phyloP scores from a whole-genome alignment of 2,113 vertebrate genomes.

The Chamaetylas fuelleborni region DNA sequence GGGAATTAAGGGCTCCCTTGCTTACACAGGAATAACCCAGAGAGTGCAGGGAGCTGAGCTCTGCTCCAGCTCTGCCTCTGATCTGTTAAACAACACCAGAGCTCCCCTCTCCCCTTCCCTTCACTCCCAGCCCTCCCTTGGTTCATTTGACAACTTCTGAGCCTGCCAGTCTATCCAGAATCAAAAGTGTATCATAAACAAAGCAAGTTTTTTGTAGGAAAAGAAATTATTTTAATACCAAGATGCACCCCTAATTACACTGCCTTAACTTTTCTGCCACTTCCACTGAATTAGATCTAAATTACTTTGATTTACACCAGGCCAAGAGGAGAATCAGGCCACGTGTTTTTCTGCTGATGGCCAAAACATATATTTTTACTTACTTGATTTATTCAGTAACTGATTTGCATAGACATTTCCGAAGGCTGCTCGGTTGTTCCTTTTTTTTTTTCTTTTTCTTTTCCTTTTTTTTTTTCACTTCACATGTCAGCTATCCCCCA shows the following conservation, averaged over 20 bases:
- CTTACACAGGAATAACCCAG: not conserved
- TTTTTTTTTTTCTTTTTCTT: too few species aligned
- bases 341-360: not conserved
- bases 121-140: not conserved
- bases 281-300: not conserved
- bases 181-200: not conserved
- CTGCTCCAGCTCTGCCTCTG: not conserved
- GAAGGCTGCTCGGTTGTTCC: not conserved
- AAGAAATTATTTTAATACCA: not conserved
- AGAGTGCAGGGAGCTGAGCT: not conserved
- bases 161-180: not conserved
- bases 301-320: not conserved
- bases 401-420: conserved; percentile 49
- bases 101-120: not conserved
- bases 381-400: not conserved
- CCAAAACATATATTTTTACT: not conserved
- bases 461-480: not conserved
- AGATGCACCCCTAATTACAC: not conserved
- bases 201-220: not conserved
- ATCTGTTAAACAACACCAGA: not conserved
- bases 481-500: not conserved
- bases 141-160: not conserved
- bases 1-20: not conserved
- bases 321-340: not conserved
- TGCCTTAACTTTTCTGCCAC: not conserved